Evolutionary conservation across 2,888 invertebrate genomes (phyloP), one percentile per base, ranked within the genome.

Genomic region (Xanthostigma xanthostigma): DNA sequence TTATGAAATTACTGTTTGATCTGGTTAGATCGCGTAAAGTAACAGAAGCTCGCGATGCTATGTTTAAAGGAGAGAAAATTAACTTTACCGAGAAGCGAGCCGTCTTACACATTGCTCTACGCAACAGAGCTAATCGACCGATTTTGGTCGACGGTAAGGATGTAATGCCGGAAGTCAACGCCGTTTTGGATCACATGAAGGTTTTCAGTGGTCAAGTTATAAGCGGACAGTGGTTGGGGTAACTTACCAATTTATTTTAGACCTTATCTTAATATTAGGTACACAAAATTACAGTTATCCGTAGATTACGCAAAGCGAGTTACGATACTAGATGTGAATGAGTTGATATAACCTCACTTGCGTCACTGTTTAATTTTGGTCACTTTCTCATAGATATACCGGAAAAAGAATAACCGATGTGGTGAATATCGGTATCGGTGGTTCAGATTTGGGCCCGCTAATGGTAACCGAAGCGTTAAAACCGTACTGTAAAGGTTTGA

Each of bases 391-490:
- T 58, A 77, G 78, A 11, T 92, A 84, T 67, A 92, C 94, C 0
- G 96, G 95, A 13, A 90, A 95, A 69, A 68, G 83, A 51, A 97
- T 99, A 51, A 93, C 90, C 44, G 96, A 98, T 73, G 90, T 98
- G 38, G 87, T 98, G 51, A 99, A 98, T 68, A 98, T 99, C 67
- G 98, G 98, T 51, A 99, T 99, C 61, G 98, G 98, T 36, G 98
- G 98, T 37, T 98, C 97, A 1, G 98, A 99, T 73, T 76, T 99
- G 63, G 98, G 98, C 2, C 98, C 98, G 0, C 72, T 95, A 43
- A 98, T 98, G 98, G 98, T 96, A 41, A 96, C 96, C 0, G 98
- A 99, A 70, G 95, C 97, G 0, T 73, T 99, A 47, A 92, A 93
- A 60, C 87, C 92, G 11, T 95, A 84, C 62, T 84, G 83, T 57